Evolutionary conservation across 53 echinoderm and acorn worm genomes (phyloP).

Genomic region (Mesocentrotus franciscanus): DNA sequence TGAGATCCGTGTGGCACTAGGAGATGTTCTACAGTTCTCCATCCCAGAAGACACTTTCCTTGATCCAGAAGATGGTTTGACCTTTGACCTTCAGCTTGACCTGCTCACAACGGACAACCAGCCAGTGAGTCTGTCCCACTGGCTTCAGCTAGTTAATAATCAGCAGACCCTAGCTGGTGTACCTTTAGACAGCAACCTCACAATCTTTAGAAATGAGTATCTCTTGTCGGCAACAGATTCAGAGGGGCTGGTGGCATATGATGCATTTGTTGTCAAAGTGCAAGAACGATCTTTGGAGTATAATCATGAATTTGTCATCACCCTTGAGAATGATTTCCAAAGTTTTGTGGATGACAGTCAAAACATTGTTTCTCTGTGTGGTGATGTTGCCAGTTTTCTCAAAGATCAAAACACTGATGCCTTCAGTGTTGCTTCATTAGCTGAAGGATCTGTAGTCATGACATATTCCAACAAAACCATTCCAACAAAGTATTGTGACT

Average conservation of each 20-base stretch:
- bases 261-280: slow-evolving; percentile 76
- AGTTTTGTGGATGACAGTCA: slow-evolving; percentile 66
- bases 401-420: slow-evolving; percentile 50
- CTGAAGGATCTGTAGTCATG: slow-evolving; percentile 75
- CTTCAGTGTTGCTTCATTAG: slow-evolving; percentile 70
- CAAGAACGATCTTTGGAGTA: slow-evolving; percentile 48
- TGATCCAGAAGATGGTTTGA: slow-evolving; percentile 78
- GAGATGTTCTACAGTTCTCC: slow-evolving; percentile 68
- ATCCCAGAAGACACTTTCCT: slow-evolving; percentile 80
- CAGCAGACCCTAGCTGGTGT: slow-evolving; percentile 68
- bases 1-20: slow-evolving; percentile 49
- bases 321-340: slow-evolving; percentile 64
- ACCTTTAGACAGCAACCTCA: slow-evolving; percentile 60
- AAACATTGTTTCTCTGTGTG: slow-evolving; percentile 59
- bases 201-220: slow-evolving; percentile 51
- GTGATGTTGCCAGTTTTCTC: slow-evolving; percentile 56
- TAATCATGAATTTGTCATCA: slow-evolving; percentile 69
- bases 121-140: slow-evolving; percentile 66
- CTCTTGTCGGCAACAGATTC: slow-evolving; percentile 72
- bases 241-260: slow-evolving; percentile 71
- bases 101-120: slow-evolving; percentile 58
- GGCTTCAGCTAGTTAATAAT: slow-evolving; percentile 70
- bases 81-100: slow-evolving; percentile 69
- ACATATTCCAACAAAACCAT: slow-evolving; percentile 76
- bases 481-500: slow-evolving; percentile 66